Base-by-base conservation (phyloP, 2,113 vertebrate species). In the Ochotona curzoniae region DNA sequence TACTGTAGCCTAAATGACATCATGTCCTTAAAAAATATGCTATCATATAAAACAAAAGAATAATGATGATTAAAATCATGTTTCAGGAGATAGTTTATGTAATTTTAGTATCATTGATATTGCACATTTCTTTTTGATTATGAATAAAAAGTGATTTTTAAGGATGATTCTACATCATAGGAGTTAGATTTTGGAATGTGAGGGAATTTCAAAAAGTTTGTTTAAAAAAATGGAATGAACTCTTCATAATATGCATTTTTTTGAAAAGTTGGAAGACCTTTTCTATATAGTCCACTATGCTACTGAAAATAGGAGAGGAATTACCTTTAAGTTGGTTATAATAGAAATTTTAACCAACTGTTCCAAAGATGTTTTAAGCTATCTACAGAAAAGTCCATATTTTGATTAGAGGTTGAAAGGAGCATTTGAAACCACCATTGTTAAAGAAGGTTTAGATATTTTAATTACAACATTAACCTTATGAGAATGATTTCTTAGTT, bases 361-460 rank as follows among this genome's bases (percentile, higher is more conserved):
- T 76, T 83, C 28, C 82, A 83, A 87, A 61, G 38, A 14, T 11
- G 18, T 64, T 57, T 9, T 66, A 51, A 64, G 26, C 25, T 91
- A n/a, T 69, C 71, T 69, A n/a, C n/a, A 73, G 38, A 79, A 74
- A 87, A 87, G 10, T 67, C 90, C n/a, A 70, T 51, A 93, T 76
- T 79, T 15, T n/a, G 49, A 61, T 66, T 51, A 70, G 63, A 64
- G 54, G 69, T 44, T 69, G 49, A 67, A 49, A 87, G 7, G 49
- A 78, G 20, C 79, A 90, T 54, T 85, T 90, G 51, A 57, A 63
- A 15, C 38, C 88, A 51, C 7, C 23, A 15, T 66, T 47, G 18
- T 74, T 49, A 87, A 73, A 6, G 2, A 67, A 26, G 67, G 60
- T 61, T 14, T 82, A 76, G 30, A 11, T 67, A 47, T 86, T 91